A percentile compares a stretch with the other conserved stretches of the same genome.
These are phyloP conservation scores for Galagoides demidoff DNA, from an alignment of 2,797 vertebrate genomes.

Conservation along the genomic window DNA sequence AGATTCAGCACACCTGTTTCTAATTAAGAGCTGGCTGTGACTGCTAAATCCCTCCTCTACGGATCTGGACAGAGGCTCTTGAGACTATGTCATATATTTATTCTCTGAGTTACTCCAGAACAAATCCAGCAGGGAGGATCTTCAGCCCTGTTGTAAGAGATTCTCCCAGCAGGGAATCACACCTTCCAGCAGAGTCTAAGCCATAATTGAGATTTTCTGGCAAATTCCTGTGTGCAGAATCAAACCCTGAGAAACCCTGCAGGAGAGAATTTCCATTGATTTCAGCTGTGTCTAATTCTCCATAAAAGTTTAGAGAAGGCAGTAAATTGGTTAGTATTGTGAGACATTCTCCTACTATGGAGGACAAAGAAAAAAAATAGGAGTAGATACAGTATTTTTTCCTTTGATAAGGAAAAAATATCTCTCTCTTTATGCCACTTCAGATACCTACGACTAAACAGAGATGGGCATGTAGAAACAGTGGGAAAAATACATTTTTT, in stretches of 20 bases:
- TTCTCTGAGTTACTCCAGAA: constrained; percentile 67
- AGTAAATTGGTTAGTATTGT: constrained; percentile 39
- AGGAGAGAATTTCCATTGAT: constrained; percentile 66
- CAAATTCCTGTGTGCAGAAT: constrained; percentile 55
- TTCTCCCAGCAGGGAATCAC: constrained; percentile 53
- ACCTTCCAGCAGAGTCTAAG: constrained; percentile 38
- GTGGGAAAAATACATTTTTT: not conserved
- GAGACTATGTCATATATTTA: constrained; percentile 43
- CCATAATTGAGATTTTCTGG: constrained; percentile 70
- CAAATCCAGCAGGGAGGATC: not conserved
- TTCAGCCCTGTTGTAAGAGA: constrained; percentile 33
- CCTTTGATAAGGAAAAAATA: not conserved
- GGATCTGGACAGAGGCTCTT: constrained; percentile 9
- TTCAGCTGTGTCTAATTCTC: constrained; percentile 74
- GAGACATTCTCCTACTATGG: not conserved
- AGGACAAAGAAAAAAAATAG: not conserved
- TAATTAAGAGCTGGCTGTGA: constrained; percentile 60
- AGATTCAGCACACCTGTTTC: constrained; percentile 50
- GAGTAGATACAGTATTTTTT: not conserved
- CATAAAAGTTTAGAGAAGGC: constrained; percentile 55
- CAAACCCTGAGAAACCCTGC: constrained; percentile 50
- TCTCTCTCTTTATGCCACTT: not conserved
- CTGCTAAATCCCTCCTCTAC: not conserved
- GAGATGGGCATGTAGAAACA: not conserved
- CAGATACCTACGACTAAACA: not conserved